Evolutionary conservation across 2,888 invertebrate species (phyloP).

Genomic region (Ichneumoninae sp.): DNA sequence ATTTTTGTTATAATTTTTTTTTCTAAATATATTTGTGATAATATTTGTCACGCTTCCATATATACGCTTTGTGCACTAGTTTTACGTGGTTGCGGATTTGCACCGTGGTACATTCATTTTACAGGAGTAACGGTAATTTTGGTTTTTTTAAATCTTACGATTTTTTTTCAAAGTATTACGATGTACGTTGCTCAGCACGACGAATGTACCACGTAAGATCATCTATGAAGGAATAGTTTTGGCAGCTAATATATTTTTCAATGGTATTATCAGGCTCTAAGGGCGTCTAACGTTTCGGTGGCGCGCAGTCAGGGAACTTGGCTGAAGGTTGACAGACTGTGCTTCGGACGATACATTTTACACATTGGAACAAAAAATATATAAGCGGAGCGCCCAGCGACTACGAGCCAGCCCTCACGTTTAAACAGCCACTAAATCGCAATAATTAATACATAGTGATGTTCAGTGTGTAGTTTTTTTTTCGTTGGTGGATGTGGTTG

Average conservation of each 20-base stretch:
- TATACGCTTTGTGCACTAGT: constrained; percentile 54
- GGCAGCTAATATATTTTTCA: constrained; percentile 43
- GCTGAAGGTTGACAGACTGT: neutral
- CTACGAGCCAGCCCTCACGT: constrained; percentile 3
- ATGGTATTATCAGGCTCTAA: constrained; percentile 49
- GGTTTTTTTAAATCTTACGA: neutral
- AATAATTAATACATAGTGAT: constrained; percentile 66
- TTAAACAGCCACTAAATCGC: constrained; percentile 47
- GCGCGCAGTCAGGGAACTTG: constrained; percentile 25
- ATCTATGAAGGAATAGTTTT: constrained; percentile 40
- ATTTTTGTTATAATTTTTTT: neutral
- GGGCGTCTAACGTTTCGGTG: constrained; percentile 26
- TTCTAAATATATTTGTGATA: constrained; percentile 28
- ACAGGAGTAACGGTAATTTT: neutral
- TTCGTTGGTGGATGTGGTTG: constrained; percentile 72
- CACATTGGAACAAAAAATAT: neutral
- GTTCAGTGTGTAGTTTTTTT: constrained; percentile 67
- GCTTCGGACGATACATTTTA: neutral
- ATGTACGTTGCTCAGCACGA: constrained; percentile 68
- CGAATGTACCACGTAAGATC: constrained; percentile 69
- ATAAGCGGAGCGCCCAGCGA: constrained; percentile 6
- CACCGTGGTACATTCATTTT: constrained; percentile 16
- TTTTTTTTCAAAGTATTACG: neutral
- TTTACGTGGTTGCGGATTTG: constrained; percentile 50
- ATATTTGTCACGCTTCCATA: constrained; percentile 45